phyloP scores from a whole-genome alignment of 1,140 invertebrate genomes.

The Drosophila malerkotliana region DNA sequence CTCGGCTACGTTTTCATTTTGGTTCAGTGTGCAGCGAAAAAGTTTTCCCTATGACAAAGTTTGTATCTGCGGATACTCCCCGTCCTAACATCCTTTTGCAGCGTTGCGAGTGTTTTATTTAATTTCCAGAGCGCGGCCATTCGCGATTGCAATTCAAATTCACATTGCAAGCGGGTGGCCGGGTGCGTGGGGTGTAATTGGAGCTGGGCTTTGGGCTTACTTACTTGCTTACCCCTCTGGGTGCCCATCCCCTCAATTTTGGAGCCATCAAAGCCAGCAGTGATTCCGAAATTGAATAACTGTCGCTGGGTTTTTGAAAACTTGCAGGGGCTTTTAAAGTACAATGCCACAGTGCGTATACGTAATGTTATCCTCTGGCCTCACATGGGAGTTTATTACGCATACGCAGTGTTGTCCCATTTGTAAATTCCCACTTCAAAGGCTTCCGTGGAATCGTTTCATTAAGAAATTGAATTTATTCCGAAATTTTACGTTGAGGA shows the following conservation, averaged over 20 bases:
- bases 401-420: background rate
- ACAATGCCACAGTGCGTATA: background rate
- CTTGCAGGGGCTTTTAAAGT: background rate
- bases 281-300: constrained; percentile 31
- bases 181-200: constrained; percentile 12
- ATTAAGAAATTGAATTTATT: constrained; percentile 15
- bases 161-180: constrained; percentile 23
- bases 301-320: constrained; percentile 4
- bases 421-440: constrained; percentile 3
- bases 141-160: constrained; percentile 67
- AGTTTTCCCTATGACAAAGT: constrained; percentile 61
- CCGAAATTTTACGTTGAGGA: background rate
- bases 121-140: constrained; percentile 58
- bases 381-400: background rate
- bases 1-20: constrained; percentile 53
- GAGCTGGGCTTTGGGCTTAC: constrained; percentile 16
- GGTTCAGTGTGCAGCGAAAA: constrained; percentile 57
- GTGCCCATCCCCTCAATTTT: constrained; percentile 3
- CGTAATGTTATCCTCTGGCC: background rate
- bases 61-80: constrained; percentile 54
- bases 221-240: constrained; percentile 9
- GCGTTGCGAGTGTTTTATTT: constrained; percentile 61
- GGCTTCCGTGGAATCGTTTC: background rate
- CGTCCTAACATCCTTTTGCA: constrained; percentile 30
- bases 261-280: constrained; percentile 35